These are phyloP conservation scores for Leucophenga montana DNA, from an alignment of 2,888 invertebrate genomes.

Conservation along the genomic window DNA sequence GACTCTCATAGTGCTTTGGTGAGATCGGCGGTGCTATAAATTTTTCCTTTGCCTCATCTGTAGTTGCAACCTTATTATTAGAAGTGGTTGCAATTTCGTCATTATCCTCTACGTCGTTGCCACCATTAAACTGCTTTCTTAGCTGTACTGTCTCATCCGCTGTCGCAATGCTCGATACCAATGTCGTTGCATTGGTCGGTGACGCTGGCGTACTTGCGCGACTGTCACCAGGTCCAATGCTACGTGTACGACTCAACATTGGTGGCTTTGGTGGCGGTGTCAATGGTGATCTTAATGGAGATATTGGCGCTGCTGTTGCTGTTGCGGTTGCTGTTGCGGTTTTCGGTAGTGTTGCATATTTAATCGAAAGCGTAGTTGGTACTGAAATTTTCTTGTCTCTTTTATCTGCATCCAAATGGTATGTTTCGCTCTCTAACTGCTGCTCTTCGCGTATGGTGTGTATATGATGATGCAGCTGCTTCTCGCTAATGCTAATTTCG, in stretches of 20 bases:
- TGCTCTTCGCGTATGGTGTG: slow-evolving; percentile 8
- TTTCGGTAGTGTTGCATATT: slow-evolving; percentile 57
- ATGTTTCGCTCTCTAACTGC: slow-evolving; percentile 25
- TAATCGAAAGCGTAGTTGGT: slow-evolving; percentile 31
- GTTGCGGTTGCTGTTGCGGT: slow-evolving; percentile 23
- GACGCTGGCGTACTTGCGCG: slow-evolving; percentile 31
- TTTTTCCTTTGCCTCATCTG: slow-evolving; percentile 16
- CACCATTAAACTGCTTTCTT: not conserved
- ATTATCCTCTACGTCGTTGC: not conserved
- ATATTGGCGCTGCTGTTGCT: slow-evolving; percentile 21
- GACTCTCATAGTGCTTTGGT: slow-evolving; percentile 68
- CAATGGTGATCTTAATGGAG: slow-evolving; percentile 52
- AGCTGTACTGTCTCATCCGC: slow-evolving; percentile 1
- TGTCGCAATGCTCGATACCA: not conserved
- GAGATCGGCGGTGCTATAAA: slow-evolving; percentile 48
- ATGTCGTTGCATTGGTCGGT: not conserved
- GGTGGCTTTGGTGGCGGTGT: slow-evolving; percentile 68
- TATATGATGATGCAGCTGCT: slow-evolving; percentile 32
- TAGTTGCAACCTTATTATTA: not conserved
- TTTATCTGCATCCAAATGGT: slow-evolving; percentile 9
- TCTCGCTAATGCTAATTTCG: slow-evolving; percentile 17
- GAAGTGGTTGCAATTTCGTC: slow-evolving; percentile 22
- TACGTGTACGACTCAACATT: slow-evolving; percentile 66
- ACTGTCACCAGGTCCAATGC: slow-evolving; percentile 60
- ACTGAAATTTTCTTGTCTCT: not conserved